These are phyloP conservation scores for Forbesichthys agassizii DNA, from an alignment of 2,113 vertebrate genomes.

Conservation along the genomic window DNA sequence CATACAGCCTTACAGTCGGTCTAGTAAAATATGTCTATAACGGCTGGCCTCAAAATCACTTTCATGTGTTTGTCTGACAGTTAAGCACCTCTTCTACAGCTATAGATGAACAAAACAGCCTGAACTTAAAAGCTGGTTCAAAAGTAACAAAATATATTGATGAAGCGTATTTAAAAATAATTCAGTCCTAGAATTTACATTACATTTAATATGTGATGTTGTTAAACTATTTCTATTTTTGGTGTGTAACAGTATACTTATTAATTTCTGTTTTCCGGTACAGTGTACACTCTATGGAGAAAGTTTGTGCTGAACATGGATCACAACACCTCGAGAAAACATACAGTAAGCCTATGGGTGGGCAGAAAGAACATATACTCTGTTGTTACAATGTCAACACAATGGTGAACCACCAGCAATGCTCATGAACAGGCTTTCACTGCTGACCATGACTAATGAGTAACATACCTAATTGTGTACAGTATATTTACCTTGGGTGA, in stretches of 20 bases:
- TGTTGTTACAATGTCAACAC: slow-evolving; percentile 30
- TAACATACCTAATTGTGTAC: not conserved
- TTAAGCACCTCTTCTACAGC: slow-evolving; percentile 4
- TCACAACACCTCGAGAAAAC: slow-evolving; percentile 33
- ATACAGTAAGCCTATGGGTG: slow-evolving; percentile 3
- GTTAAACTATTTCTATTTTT: not conserved
- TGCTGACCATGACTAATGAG: not conserved
- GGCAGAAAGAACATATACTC: slow-evolving; percentile 38
- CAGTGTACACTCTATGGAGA: slow-evolving; percentile 33
- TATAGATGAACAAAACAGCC: slow-evolving; percentile 21
- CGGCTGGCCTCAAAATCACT: slow-evolving; percentile 48
- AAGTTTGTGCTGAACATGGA: slow-evolving; percentile 28
- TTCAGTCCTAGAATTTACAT: too few species aligned
- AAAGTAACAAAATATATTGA: too few species aligned
- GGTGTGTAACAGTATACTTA: not conserved
- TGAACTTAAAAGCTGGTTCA: slow-evolving; percentile 1
- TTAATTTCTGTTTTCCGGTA: not conserved
- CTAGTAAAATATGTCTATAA: slow-evolving; percentile 36
- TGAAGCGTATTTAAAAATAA: too few species aligned
- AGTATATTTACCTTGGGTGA: slow-evolving; percentile 40
- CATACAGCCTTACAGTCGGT: not conserved
- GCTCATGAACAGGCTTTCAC: not conserved
- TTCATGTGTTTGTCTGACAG: slow-evolving; percentile 55
- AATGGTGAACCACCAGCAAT: slow-evolving; percentile 5
- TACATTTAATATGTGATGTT: not conserved